Percentiles rank a stretch among this genome's conserved stretches.
Conservation (phyloP, 2,888 invertebrate species). For the Dichetophora obliterata region DNA sequence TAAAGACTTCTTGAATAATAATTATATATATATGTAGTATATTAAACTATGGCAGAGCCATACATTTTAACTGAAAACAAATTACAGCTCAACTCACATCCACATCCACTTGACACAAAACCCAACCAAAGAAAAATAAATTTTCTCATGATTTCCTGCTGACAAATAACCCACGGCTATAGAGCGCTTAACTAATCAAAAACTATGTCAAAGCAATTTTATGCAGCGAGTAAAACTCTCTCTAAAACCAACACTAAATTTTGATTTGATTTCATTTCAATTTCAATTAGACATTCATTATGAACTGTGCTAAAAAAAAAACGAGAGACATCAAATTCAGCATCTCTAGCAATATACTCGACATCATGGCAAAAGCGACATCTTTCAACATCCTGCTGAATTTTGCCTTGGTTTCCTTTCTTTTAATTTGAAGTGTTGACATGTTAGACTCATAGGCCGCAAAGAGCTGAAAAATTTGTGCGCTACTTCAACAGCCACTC, state of each 20-base stretch:
- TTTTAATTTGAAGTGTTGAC: conserved; percentile 15
- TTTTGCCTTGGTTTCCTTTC: neutral
- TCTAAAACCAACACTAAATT: conserved; percentile 4
- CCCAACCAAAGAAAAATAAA: no score
- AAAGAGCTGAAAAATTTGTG: conserved; percentile 5
- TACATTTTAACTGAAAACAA: no score
- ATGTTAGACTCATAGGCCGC: conserved; percentile 8
- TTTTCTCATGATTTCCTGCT: no score
- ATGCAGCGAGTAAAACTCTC: conserved; percentile 6
- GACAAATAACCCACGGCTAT: no score
- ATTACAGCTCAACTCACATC: no score
- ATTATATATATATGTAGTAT: no score
- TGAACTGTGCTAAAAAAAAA: conserved; percentile 11
- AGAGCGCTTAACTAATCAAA: neutral
- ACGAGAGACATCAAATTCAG: neutral
- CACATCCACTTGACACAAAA: no score
- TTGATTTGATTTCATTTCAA: conserved; percentile 35
- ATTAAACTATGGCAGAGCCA: no score
- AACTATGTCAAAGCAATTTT: conserved; percentile 36
- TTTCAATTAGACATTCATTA: conserved; percentile 37
- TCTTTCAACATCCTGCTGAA: neutral
- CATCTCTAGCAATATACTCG: neutral
- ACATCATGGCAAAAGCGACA: neutral
- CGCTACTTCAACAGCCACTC: neutral
- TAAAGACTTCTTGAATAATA: no score